Evolutionary conservation across 1,140 invertebrate genomes (phyloP), one percentile per base, ranked within the genome.

Genomic region (Aphaenogaster floridana): DNA sequence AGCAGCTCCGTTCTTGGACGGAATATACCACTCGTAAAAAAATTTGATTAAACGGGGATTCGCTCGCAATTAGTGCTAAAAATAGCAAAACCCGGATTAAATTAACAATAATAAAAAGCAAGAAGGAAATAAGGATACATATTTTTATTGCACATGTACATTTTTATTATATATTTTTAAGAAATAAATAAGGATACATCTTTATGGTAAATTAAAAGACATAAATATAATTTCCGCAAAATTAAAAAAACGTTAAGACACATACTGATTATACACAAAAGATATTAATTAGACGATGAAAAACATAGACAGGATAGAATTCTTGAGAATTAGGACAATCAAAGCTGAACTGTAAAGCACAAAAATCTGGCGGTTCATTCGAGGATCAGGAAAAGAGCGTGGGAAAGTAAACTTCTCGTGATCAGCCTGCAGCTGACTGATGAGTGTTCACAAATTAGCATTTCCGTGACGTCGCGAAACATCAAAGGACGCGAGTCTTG

Each of bases 391-490:
- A 57, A 36, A 66, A 77, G 28, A 84, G 59, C 86, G 78, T 83
- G 86, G 42, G 79, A 87, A 87, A 83, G 13, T 74, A 74, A 28
- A 28, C 69, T 86, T 86, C 71, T 69, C 42, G 17, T 45, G 34
- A 86, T 86, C 45, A 17, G 36, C 9, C 34, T 42, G 77, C 77
- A 81, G 52, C 85, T 69, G 64, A 86, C 85, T 54, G 50, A 72
- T 63, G 64, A 77, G 48, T n/a, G 45, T 85, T 54, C 59, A 13
- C 66, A 76, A 88, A 89, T 83, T 85, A 78, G 72, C 48, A 74
- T 69, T 88, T 78, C 59, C 71, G 69, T 52, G 78, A 78, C 50
- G 45, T 57, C 50, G 64, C 57, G 50, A 28, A 84, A 52, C 34
- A 54, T 86, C 64, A 80, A 80, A 86, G 77, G 17, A 45, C 21